phyloP scores from a whole-genome alignment of 2,888 invertebrate genomes.

The Erebia palarica region DNA sequence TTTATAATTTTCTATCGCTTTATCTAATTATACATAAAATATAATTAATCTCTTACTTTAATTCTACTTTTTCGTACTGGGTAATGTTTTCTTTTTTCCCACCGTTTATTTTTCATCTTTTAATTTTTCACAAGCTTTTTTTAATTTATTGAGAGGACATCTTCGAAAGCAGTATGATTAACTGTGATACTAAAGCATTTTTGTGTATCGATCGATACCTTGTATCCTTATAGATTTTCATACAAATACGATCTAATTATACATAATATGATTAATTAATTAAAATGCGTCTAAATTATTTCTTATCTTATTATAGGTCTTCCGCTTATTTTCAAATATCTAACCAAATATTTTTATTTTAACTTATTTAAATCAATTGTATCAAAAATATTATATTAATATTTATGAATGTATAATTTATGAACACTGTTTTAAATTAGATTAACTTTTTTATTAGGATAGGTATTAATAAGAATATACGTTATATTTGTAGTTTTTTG shows the following conservation, averaged over 20 bases:
- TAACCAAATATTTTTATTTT: conserved; percentile 3
- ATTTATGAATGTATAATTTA: neutral
- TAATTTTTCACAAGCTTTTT: conserved; percentile 1
- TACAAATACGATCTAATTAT: too few relatives aligned
- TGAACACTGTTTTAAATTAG: neutral
- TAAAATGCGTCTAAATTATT: too few relatives aligned
- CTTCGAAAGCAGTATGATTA: conserved; percentile 60
- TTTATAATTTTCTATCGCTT: conserved; percentile 24
- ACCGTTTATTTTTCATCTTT: neutral
- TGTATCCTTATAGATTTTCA: neutral
- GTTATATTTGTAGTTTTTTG: conserved; percentile 2
- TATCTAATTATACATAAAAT: too few relatives aligned
- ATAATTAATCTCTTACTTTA: conserved; percentile 20
- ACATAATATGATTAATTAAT: too few relatives aligned
- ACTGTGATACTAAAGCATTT: conserved; percentile 61
- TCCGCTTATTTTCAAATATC: neutral
- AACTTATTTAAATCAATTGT: neutral
- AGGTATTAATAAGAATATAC: neutral
- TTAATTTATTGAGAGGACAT: neutral
- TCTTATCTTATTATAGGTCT: neutral
- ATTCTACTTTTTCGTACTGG: conserved; percentile 8
- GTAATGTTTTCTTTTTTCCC: neutral
- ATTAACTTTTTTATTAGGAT: conserved; percentile 28
- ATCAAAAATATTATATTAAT: neutral
- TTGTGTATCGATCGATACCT: conserved; percentile 16